Conservation (phyloP, 1,140 invertebrate species). For the Zaprionus taronus region DNA sequence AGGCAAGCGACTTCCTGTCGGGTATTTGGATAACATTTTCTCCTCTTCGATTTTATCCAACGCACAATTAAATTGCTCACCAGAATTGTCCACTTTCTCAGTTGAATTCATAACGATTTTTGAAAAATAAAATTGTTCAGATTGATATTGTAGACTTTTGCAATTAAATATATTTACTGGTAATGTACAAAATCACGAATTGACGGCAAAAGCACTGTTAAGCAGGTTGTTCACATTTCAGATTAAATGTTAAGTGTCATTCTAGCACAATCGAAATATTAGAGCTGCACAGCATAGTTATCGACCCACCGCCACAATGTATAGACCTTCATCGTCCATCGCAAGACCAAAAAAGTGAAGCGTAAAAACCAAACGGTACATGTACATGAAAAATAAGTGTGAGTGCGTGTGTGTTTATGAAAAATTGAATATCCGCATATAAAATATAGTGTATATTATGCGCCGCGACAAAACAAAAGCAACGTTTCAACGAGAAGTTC, state of each 20-base stretch:
- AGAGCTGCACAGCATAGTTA: constrained; percentile 32
- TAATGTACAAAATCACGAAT: not conserved
- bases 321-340: constrained; percentile 32
- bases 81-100: not conserved
- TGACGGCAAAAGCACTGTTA: not conserved
- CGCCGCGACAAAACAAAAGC: constrained; percentile 41
- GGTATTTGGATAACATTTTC: constrained; percentile 96
- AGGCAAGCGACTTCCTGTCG: constrained; percentile 86
- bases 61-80: constrained; percentile 83
- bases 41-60: constrained; percentile 95
- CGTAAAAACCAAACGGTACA: constrained; percentile 69
- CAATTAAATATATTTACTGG: not conserved
- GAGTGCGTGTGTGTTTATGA: constrained; percentile 70
- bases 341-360: constrained; percentile 70
- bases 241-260: constrained; percentile 14
- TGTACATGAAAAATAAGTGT: constrained; percentile 65
- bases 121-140: not conserved
- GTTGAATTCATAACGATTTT: not conserved
- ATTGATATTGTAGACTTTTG: not conserved
- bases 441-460: constrained; percentile 41
- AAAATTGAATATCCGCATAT: constrained; percentile 45
- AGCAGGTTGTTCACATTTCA: not conserved
- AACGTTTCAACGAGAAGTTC: constrained; percentile 30
- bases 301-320: constrained; percentile 39
- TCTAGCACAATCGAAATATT: not conserved